Percentiles rank a stretch among this genome's conserved stretches.
These are phyloP conservation scores for Platysternon megacephalum DNA, from an alignment of 2,113 vertebrate species.

Conservation along the genomic window DNA sequence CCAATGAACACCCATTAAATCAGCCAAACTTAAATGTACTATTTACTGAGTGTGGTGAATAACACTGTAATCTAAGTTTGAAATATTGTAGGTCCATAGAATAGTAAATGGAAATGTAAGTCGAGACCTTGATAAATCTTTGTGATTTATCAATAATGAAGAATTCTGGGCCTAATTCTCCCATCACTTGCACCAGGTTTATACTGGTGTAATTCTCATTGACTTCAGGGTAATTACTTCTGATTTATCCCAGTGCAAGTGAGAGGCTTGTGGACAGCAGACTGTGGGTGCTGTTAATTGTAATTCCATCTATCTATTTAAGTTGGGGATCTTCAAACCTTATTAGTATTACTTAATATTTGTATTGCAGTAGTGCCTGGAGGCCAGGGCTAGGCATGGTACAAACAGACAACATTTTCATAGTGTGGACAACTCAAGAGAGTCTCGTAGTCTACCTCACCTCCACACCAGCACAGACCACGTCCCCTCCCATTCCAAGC, in stretches of 20 bases:
- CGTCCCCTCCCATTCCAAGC: neutral
- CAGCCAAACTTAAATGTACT: slow-evolving; percentile 65
- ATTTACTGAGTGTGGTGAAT: slow-evolving; percentile 65
- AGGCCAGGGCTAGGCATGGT: neutral
- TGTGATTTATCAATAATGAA: slow-evolving; percentile 40
- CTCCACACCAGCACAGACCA: neutral
- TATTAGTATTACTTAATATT: neutral
- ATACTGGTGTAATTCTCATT: neutral
- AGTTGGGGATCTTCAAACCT: neutral
- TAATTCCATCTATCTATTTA: neutral
- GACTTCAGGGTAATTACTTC: neutral
- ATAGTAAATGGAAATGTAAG: neutral
- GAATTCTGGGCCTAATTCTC: neutral
- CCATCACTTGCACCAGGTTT: neutral
- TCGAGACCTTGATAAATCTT: slow-evolving; percentile 27
- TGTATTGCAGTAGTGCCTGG: neutral
- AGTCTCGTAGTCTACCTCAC: neutral
- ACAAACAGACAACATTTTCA: accelerated
- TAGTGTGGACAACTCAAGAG: neutral
- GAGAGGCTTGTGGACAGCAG: neutral
- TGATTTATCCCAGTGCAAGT: neutral
- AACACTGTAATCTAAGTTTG: slow-evolving; percentile 47
- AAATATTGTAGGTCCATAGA: slow-evolving; percentile 10
- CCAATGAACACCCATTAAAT: slow-evolving; percentile 71
- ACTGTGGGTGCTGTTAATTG: neutral